Percentiles rank a stretch among this genome's conserved stretches.
These are phyloP conservation scores for Drosophila ogumai DNA, from an alignment of 1,140 invertebrate species.

Conservation along the genomic window DNA sequence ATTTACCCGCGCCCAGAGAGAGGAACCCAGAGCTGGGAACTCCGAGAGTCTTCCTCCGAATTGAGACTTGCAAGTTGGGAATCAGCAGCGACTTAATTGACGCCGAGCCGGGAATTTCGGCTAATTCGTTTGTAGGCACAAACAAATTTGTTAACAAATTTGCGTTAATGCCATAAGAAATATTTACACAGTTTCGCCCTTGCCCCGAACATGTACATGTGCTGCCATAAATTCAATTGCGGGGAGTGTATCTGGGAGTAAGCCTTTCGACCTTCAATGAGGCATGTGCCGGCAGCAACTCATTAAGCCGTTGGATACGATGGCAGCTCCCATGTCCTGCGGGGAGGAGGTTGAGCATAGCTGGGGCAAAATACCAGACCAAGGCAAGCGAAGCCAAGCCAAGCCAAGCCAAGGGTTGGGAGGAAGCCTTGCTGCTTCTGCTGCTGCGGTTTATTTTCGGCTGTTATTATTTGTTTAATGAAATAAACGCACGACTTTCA, in stretches of 20 bases:
- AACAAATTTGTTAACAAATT: conserved; percentile 84
- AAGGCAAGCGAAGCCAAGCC: background rate
- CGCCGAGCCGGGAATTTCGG: conserved; percentile 42
- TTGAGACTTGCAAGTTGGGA: conserved; percentile 47
- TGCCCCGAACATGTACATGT: conserved; percentile 41
- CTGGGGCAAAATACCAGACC: conserved; percentile 7
- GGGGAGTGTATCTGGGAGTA: conserved; percentile 48
- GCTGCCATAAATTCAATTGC: conserved; percentile 79
- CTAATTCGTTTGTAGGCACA: conserved; percentile 81
- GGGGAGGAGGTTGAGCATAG: background rate
- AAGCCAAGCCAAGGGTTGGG: conserved; percentile 1
- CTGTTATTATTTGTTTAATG: conserved; percentile 83
- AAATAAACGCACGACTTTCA: conserved; percentile 84
- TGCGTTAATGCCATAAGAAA: conserved; percentile 78
- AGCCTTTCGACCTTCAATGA: conserved; percentile 83
- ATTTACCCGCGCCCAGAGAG: conserved; percentile 38
- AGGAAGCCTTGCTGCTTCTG: conserved; percentile 37
- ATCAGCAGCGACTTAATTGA: conserved; percentile 71
- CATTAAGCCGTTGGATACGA: conserved; percentile 64
- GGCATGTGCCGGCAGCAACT: conserved; percentile 76
- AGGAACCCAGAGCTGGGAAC: background rate
- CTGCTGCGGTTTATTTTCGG: conserved; percentile 75
- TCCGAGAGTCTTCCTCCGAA: background rate
- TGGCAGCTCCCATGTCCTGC: conserved; percentile 21
- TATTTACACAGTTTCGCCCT: conserved; percentile 60